Conservation (phyloP, 92 coral and sea anemone species). For the Epizoanthus scotinus region DNA sequence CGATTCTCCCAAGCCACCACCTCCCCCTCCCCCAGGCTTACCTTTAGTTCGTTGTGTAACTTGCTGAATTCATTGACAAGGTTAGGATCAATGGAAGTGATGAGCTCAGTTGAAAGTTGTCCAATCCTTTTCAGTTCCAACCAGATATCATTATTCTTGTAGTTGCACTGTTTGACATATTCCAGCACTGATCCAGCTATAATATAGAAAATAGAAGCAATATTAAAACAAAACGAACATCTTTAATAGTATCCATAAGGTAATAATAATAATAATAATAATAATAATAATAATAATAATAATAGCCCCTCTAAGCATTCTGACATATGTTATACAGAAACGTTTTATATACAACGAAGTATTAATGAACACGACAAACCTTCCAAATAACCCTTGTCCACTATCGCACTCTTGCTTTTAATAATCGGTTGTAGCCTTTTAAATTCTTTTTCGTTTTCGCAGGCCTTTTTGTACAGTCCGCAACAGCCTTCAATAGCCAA, state of each 20-base stretch:
- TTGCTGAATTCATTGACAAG: background rate
- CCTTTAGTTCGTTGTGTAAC: background rate
- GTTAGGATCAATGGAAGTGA: constrained; percentile 5
- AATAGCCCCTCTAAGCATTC: background rate
- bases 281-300: too few species aligned
- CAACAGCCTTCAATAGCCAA: constrained; percentile 59
- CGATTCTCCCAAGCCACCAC: too few species aligned
- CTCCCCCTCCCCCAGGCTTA: too few species aligned
- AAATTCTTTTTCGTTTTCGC: constrained; percentile 42
- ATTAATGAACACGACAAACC: background rate
- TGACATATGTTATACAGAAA: too few species aligned
- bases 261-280: too few species aligned
- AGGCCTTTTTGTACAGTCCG: constrained; percentile 45
- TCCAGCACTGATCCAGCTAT: constrained; percentile 42
- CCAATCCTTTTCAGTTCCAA: constrained; percentile 41
- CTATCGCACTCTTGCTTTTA: constrained; percentile 32
- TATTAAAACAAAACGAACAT: background rate
- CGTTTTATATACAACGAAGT: too few species aligned
- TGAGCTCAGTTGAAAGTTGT: constrained; percentile 17
- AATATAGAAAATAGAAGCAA: background rate
- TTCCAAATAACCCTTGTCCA: constrained; percentile 27
- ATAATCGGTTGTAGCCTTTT: constrained; percentile 26
- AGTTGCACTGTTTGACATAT: constrained; percentile 50
- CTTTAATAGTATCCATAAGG: background rate
- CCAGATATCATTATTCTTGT: constrained; percentile 43